A percentile compares a stretch with the other conserved stretches of the same genome.
These are phyloP conservation scores for Lobophora halterata DNA, from an alignment of 2,888 invertebrate species.

Conservation along the genomic window DNA sequence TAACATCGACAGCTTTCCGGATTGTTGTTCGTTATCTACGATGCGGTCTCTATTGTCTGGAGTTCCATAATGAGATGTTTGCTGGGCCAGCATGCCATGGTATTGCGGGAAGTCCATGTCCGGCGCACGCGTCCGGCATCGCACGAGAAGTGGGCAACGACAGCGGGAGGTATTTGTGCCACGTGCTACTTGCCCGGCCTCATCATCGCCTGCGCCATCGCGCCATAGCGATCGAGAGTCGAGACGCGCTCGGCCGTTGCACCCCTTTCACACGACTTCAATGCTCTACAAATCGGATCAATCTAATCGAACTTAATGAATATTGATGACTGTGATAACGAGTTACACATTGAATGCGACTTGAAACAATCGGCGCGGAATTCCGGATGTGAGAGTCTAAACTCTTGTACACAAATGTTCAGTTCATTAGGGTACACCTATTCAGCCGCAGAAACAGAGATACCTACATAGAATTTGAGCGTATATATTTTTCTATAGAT, in stretches of 20 bases:
- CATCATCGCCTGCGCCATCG: conserved; percentile 30
- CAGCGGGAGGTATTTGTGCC: conserved; percentile 68
- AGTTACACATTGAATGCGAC: conserved; percentile 40
- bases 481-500: conserved; percentile 26
- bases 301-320: conserved; percentile 62
- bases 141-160: conserved; percentile 57
- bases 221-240: conserved; percentile 38
- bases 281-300: conserved; percentile 76
- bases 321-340: conserved; percentile 49
- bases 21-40: conserved; percentile 19
- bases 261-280: conserved; percentile 75
- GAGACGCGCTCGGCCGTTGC: conserved; percentile 70
- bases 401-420: conserved; percentile 18
- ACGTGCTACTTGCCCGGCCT: conserved; percentile 56
- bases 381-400: conserved; percentile 44
- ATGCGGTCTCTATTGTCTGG: conserved; percentile 11
- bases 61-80: conserved; percentile 26
- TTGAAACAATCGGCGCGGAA: conserved; percentile 40
- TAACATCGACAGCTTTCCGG: conserved; percentile 22
- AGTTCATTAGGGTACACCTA: conserved; percentile 9
- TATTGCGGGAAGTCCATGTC: conserved; percentile 58
- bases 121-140: conserved; percentile 57
- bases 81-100: conserved; percentile 37
- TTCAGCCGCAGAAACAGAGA: conserved; percentile 7
- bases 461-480: conserved; percentile 9